Evolutionary conservation across 2,797 vertebrate genomes (phyloP).

Genomic region (Brotula barbata): DNA sequence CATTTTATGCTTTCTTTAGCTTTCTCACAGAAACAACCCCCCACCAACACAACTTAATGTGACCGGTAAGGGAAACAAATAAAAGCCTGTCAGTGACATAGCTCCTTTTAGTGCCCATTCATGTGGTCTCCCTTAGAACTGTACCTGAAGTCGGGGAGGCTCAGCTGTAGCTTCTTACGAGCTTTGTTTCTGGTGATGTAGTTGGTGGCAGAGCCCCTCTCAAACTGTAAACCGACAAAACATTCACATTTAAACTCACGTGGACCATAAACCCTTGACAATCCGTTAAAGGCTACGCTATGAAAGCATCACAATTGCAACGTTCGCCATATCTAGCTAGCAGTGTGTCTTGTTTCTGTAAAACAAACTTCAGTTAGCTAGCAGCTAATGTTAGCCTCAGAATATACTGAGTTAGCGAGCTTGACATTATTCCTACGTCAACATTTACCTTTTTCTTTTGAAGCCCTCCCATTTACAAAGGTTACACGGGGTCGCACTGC

Average conservation of each 20-base stretch:
- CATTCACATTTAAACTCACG: background rate
- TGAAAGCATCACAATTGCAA: no score
- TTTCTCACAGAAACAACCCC: no score
- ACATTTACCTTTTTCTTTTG: conserved; percentile 82
- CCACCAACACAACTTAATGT: no score
- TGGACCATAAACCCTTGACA: no score
- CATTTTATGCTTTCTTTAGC: no score
- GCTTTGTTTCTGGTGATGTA: conserved; percentile 96
- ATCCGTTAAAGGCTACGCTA: background rate
- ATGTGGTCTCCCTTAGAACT: background rate
- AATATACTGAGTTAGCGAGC: background rate
- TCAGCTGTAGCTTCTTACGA: conserved; percentile 93
- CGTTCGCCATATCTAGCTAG: background rate
- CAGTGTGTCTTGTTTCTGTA: background rate
- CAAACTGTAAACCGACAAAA: conserved; percentile 77
- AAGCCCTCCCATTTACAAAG: conserved; percentile 75
- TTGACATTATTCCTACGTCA: conserved; percentile 1
- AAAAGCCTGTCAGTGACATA: background rate
- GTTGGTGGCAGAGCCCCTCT: conserved; percentile 91
- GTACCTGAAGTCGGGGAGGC: conserved; percentile 94
- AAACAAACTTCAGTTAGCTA: conserved; percentile 44
- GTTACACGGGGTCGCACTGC: background rate
- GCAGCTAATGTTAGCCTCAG: conserved; percentile 4
- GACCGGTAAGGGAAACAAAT: no score
- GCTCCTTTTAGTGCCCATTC: background rate